Evolutionary conservation across 2,888 invertebrate genomes (phyloP).

Genomic region (Rhaphigaster nebulosa): DNA sequence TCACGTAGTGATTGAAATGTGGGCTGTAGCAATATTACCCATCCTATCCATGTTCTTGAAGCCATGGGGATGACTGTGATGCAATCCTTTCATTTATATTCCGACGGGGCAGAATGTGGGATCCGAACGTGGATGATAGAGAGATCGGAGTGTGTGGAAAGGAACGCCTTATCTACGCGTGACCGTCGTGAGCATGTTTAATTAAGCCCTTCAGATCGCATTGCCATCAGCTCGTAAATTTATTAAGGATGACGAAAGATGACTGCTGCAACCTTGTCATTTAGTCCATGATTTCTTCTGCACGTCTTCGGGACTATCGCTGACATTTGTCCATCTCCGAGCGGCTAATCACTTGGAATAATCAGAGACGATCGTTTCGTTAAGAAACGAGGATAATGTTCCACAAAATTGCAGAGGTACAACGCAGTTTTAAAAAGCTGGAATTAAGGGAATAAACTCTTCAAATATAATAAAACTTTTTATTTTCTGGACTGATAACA

Average conservation of each 20-base stretch:
- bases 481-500: neutral
- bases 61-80: neutral
- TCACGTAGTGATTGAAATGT: neutral
- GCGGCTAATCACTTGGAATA: neutral
- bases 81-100: conserved; percentile 30
- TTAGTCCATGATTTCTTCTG: neutral
- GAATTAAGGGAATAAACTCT: too few species aligned
- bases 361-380: neutral
- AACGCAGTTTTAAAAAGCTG: too few species aligned
- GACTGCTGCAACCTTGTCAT: neutral
- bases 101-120: neutral
- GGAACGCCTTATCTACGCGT: neutral
- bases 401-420: neutral
- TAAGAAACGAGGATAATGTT: neutral
- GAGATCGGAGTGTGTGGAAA: conserved; percentile 4
- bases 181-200: conserved; percentile 27
- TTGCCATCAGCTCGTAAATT: neutral
- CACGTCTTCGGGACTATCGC: neutral
- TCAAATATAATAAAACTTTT: neutral
- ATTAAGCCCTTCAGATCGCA: conserved; percentile 31
- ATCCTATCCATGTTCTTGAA: neutral
- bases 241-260: conserved; percentile 23
- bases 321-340: neutral
- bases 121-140: neutral
- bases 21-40: neutral